Evolutionary conservation across 2,888 invertebrate species (phyloP), one percentile per base, ranked within the genome.

Genomic region (Drepanosiphum platanoidis): DNA sequence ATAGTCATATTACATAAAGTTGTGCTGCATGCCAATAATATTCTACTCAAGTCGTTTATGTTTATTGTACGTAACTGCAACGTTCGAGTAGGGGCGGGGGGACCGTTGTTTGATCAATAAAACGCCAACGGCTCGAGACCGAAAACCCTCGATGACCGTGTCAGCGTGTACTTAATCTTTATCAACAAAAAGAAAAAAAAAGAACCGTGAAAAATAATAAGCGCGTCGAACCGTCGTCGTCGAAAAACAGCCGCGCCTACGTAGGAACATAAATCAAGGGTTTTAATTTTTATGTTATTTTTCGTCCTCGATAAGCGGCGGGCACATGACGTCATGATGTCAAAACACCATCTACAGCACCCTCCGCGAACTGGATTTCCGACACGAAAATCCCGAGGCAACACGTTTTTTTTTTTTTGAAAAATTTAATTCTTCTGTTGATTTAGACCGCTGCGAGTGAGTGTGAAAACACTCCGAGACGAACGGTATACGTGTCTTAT

Each of bases 51-150:
- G 39, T 39, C 71, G 70, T 71, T 39, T 36, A 70, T 70, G 39
- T 39, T 39, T 71, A n/a, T 71, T 27, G 39, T 71, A n/a, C n/a
- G 39, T n/a, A n/a, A 71, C 36, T 39, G 27, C 39, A 39, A 71
- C 22, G 22, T 71, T 71, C 27, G 39, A 71, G 71, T n/a, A 36
- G 39, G 39, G 15, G 39, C 39, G 22, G 15, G 22, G 15, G 22
- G 5, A 18, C 27, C 71, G 36, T 15, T 36, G 71, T 71, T 71
- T 71, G 71, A 71, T 71, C 71, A 39, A 71, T 71, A 71, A 71
- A 39, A 39, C 36, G 30, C 30, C 18, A 30, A 72, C 72, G 36
- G 27, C 13, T 39, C 42, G 30, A 72, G 42, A 72, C 36, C 39
- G 39, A 71, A 71, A 70, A 39, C 39, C 39, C 71, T 71, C 15